Conservation (phyloP, 2,113 vertebrate species). For the Irena cyanogastra region DNA sequence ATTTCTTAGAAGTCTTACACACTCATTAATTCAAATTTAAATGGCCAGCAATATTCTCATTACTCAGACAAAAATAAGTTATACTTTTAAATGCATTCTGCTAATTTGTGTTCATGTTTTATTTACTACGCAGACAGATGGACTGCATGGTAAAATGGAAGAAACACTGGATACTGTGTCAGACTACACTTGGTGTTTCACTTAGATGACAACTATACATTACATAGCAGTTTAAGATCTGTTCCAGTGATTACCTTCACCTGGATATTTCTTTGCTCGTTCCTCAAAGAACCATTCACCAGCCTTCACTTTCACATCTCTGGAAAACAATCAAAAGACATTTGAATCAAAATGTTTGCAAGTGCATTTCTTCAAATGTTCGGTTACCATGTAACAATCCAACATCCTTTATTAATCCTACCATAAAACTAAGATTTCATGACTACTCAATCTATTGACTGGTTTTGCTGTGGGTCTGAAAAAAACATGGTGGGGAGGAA, state of each 20-base stretch:
- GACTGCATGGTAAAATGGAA: background rate
- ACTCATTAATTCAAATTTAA: background rate
- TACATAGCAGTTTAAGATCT: background rate
- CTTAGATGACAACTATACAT: background rate
- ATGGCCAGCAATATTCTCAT: background rate
- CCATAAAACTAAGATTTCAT: background rate
- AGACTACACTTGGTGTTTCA: background rate
- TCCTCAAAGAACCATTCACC: slow-evolving; percentile 94
- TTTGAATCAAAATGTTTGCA: background rate
- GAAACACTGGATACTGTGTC: background rate
- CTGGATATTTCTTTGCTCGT: slow-evolving; percentile 84
- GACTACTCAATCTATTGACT: background rate
- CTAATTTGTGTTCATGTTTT: background rate
- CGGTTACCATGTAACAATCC: background rate
- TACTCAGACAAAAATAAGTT: background rate
- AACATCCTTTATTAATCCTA: background rate
- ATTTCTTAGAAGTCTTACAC: background rate
- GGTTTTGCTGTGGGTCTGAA: background rate
- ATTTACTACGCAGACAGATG: background rate
- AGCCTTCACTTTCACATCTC: slow-evolving; percentile 85
- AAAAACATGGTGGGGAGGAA: background rate
- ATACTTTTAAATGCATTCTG: background rate
- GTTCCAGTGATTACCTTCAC: slow-evolving; percentile 71
- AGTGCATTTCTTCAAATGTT: background rate
- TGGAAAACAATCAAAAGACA: slow-evolving; percentile 65